A percentile compares a stretch with the other conserved stretches of the same genome.
These are phyloP conservation scores for Xenus cinereus DNA, from an alignment of 2,113 vertebrate species.

Conservation along the genomic window DNA sequence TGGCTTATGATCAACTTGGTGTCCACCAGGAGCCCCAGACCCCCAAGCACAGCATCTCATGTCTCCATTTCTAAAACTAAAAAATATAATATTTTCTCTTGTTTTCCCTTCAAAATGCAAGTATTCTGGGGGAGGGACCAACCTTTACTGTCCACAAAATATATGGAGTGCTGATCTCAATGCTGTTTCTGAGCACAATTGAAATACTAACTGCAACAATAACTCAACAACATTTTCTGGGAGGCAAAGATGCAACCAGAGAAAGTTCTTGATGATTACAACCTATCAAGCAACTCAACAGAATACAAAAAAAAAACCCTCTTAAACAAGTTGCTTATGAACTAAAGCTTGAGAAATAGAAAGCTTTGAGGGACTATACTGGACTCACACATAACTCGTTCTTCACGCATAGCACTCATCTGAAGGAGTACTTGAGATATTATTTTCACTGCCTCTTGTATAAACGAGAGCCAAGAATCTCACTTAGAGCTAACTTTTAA, in stretches of 20 bases:
- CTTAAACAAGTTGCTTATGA: neutral
- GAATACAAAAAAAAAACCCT: neutral
- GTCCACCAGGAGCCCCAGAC: neutral
- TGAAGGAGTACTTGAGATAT: neutral
- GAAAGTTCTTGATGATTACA: neutral
- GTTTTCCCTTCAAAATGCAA: neutral
- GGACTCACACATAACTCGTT: neutral
- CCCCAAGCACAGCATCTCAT: neutral
- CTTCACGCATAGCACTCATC: neutral
- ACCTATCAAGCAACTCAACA: neutral
- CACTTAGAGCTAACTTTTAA: slow-evolving; percentile 23
- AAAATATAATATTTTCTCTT: neutral
- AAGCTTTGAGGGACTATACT: neutral
- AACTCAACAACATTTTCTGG: neutral
- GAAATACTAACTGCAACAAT: neutral
- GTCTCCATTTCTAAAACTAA: neutral
- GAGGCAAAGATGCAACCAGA: neutral
- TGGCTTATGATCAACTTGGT: neutral
- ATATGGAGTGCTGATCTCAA: neutral
- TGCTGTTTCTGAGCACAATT: neutral
- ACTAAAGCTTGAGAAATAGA: neutral
- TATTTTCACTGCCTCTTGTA: slow-evolving; percentile 33
- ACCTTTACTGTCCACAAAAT: neutral
- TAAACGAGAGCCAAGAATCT: slow-evolving; percentile 9
- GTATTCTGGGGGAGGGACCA: neutral